These are phyloP conservation scores for Sussaba pulchella DNA, from an alignment of 2,888 invertebrate genomes.

Conservation along the genomic window DNA sequence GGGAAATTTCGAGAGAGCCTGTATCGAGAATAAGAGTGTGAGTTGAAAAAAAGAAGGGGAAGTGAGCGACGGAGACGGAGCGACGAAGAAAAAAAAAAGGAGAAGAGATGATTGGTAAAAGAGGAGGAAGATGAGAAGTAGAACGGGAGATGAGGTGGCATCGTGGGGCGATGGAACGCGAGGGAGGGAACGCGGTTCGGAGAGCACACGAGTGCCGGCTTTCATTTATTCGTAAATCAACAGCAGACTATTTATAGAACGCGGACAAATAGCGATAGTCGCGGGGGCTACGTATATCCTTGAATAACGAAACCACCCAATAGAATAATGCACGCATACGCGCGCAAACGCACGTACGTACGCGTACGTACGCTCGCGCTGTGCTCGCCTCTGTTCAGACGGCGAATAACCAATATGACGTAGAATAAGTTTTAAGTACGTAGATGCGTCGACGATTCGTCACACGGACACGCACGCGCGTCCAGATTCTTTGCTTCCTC, in stretches of 20 bases:
- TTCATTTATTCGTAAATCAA: constrained; percentile 83
- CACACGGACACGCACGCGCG: background rate
- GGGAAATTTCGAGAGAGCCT: constrained; percentile 41
- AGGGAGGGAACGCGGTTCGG: constrained; percentile 66
- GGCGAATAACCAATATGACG: constrained; percentile 18
- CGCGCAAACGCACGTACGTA: too few relatives aligned
- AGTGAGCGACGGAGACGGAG: background rate
- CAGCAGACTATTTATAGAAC: constrained; percentile 81
- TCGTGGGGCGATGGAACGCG: constrained; percentile 34
- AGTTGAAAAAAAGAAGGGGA: constrained; percentile 39
- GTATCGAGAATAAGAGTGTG: constrained; percentile 44
- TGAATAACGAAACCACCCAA: constrained; percentile 78
- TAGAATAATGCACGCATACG: constrained; percentile 70
- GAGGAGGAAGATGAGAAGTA: constrained; percentile 62
- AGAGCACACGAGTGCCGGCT: constrained; percentile 69
- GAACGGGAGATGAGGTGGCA: constrained; percentile 53
- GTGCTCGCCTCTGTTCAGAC: constrained; percentile 21
- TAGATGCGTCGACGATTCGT: background rate
- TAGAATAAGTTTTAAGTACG: background rate
- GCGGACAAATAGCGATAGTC: constrained; percentile 82
- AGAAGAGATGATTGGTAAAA: constrained; percentile 40
- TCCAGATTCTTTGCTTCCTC: background rate
- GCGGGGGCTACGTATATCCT: constrained; percentile 75
- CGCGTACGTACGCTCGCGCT: too few relatives aligned
- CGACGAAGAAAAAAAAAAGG: constrained; percentile 28